phyloP scores from a whole-genome alignment of 2,888 invertebrate genomes.

The Spisula solida region DNA sequence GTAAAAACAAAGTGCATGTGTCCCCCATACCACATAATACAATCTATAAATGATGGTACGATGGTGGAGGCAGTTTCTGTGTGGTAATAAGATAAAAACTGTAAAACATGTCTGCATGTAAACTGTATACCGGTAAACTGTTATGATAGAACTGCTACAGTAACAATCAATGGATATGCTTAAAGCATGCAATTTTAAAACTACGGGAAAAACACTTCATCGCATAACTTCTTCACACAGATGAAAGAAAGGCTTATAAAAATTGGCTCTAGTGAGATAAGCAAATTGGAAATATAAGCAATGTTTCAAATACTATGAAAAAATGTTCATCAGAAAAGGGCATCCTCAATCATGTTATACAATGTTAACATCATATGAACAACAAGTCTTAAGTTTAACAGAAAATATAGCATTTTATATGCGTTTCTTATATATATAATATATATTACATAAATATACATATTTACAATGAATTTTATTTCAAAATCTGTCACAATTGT shows the following conservation, averaged over 20 bases:
- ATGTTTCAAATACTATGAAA: conserved; percentile 39
- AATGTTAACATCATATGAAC: conserved; percentile 36
- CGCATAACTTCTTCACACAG: background rate
- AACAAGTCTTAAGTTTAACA: conserved; percentile 45
- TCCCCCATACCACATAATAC: background rate
- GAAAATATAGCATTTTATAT: conserved; percentile 47
- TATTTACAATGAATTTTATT: conserved; percentile 33
- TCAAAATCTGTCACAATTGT: conserved; percentile 21
- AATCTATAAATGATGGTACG: too few relatives aligned
- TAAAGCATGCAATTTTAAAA: background rate
- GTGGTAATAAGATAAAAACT: background rate
- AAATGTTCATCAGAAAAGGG: conserved; percentile 44
- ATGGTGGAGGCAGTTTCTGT: too few relatives aligned
- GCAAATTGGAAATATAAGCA: conserved; percentile 13
- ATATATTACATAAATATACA: conserved; percentile 37
- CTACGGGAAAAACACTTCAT: background rate
- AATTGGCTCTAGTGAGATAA: background rate
- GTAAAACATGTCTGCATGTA: background rate
- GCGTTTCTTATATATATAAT: conserved; percentile 39
- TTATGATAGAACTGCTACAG: background rate
- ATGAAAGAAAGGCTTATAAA: conserved; percentile 18
- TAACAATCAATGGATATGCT: background rate
- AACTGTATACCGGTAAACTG: background rate
- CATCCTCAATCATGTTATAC: conserved; percentile 32
- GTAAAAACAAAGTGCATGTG: background rate